Percentiles rank a stretch among this genome's conserved stretches.
phyloP scores from a whole-genome alignment of 2,113 vertebrate genomes.

The Macquaria ambigua region DNA sequence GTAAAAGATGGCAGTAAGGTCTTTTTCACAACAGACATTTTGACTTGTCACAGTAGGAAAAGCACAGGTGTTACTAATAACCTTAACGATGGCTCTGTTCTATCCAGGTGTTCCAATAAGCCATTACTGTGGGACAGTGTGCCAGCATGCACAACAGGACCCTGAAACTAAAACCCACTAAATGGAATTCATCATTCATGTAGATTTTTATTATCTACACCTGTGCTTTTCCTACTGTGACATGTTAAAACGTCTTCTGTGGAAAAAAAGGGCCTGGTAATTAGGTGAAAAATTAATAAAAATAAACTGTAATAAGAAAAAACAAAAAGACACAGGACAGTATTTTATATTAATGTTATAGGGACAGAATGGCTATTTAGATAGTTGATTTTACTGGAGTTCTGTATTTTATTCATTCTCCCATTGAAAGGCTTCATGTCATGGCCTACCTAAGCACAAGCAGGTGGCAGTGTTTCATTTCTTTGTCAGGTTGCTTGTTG shows the following conservation, averaged over 20 bases:
- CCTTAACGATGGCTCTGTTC: background rate
- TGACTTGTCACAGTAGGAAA: background rate
- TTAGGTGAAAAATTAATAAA: background rate
- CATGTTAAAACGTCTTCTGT: background rate
- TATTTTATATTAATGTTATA: background rate
- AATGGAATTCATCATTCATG: background rate
- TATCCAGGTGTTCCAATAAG: background rate
- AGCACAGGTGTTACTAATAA: background rate
- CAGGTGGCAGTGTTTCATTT: slow-evolving; percentile 7
- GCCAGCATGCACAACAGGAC: background rate
- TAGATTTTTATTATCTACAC: background rate
- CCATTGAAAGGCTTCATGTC: background rate
- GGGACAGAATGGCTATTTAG: background rate
- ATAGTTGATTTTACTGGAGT: background rate
- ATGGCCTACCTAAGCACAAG: background rate
- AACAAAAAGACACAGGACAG: too few relatives aligned
- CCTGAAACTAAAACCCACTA: background rate
- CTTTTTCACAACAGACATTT: background rate
- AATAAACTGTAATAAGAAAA: background rate
- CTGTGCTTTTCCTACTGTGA: background rate
- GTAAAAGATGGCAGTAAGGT: too few relatives aligned
- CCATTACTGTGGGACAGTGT: background rate
- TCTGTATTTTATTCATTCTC: background rate
- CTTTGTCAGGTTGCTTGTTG: background rate
- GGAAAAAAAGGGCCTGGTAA: background rate